A percentile compares a stretch with the other conserved stretches of the same genome.
phyloP scores from a whole-genome alignment of 2,888 invertebrate species.

The Julus scanicus region DNA sequence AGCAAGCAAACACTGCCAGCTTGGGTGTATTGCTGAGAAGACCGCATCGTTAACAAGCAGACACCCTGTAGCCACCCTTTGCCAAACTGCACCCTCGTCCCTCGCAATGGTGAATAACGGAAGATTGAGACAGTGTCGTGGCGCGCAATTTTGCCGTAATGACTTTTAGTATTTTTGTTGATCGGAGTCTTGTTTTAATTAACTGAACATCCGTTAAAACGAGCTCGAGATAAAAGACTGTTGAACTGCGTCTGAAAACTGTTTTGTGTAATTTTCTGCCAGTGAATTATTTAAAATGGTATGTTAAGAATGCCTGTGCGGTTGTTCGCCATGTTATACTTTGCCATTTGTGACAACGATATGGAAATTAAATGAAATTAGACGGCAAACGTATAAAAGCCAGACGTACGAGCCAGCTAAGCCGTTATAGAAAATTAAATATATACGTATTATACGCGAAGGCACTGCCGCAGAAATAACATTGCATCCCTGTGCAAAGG shows the following conservation, averaged over 20 bases:
- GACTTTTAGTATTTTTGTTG: constrained; percentile 33
- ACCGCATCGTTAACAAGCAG: too few relatives aligned
- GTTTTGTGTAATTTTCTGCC: constrained; percentile 33
- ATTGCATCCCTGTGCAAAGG: not conserved
- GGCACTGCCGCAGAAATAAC: constrained; percentile 10
- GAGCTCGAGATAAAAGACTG: constrained; percentile 27
- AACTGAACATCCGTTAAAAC: constrained; percentile 28
- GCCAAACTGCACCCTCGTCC: not conserved
- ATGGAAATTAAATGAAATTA: constrained; percentile 33
- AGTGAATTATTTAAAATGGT: constrained; percentile 28
- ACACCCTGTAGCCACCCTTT: not conserved
- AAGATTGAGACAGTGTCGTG: constrained; percentile 26
- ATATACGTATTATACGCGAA: not conserved
- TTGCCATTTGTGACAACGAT: constrained; percentile 33
- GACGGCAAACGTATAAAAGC: not conserved
- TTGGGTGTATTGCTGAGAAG: not conserved
- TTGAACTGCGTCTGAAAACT: constrained; percentile 28
- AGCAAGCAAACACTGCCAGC: not conserved
- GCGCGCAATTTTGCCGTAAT: constrained; percentile 10
- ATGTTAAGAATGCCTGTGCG: constrained; percentile 28
- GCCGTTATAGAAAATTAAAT: not conserved
- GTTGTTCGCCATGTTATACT: constrained; percentile 21
- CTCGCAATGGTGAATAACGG: not conserved
- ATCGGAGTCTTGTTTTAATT: constrained; percentile 33
- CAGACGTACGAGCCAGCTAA: not conserved